Base-by-base conservation (phyloP, 2,888 invertebrate species). In the Agonopterix alstromeriana region DNA sequence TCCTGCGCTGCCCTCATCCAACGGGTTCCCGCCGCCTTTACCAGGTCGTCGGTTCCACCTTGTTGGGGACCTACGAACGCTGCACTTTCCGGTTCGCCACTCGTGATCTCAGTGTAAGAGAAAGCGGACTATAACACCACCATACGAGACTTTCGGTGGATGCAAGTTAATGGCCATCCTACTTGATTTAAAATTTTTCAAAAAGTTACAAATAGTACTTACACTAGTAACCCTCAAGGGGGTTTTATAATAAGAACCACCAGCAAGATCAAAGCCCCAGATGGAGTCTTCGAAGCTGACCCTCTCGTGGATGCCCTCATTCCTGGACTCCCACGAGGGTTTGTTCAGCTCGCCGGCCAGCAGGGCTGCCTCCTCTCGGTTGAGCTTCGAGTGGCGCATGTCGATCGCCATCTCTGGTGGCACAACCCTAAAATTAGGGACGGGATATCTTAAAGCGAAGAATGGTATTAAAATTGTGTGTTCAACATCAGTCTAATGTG, bases 181-280 rank as follows among this genome's bases (percentile, higher is more conserved):
- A 5, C 5, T 17, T 3, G 17, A 17, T 17, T 17, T 17, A 4
- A 4, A 17, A 0, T 17, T 17, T 17, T 17, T 17, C 4, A 17
- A 2, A 17, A 17, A 0, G 2, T 17, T n/a, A n/a, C n/a, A 17
- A 17, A 17, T 11, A 12, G 10, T 27, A 71, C 82, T 76, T 58
- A 84, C 85, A 52, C 53, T 62, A 40, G 77, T 81, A 40, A 85
- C 78, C 47, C 81, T 73, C 36, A 85, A 54, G 0, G 83, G 84
- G 0, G 82, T 82, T 40, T 78, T 73, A 49, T 84, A 85, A 51
- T 60, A 81, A 1, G 65, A 49, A 0, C 85, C 84, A 1, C 85
- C 85, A n/a, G 82, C 83, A n/a, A 85, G 61, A 38, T 84, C 78
- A 49, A 85, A 85, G 12, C 84, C 85, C 84, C 85, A 85, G 36